Evolutionary conservation across 2,888 invertebrate species (phyloP).

Genomic region (Drosophila hamatofila): DNA sequence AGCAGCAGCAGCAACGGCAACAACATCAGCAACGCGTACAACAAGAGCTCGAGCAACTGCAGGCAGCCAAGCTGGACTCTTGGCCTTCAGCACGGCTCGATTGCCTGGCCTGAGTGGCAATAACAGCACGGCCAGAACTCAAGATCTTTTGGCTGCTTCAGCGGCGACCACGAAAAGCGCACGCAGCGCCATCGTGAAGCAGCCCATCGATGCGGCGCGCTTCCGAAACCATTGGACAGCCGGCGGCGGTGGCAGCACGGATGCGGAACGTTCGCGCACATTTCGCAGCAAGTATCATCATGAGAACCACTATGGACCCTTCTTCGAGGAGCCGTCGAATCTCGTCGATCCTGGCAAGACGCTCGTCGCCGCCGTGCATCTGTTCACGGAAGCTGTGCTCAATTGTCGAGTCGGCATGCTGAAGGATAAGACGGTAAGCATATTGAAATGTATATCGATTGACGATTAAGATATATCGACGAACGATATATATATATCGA

Average conservation of each 20-base stretch:
- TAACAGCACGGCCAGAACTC: slow-evolving; percentile 45
- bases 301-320: slow-evolving; percentile 90
- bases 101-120: slow-evolving; percentile 3
- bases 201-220: slow-evolving; percentile 71
- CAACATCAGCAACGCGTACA: neutral
- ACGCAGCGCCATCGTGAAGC: slow-evolving; percentile 59
- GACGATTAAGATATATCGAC: no score
- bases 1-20: neutral
- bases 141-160: slow-evolving; percentile 17
- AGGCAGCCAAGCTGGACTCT: neutral
- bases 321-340: slow-evolving; percentile 88
- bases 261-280: slow-evolving; percentile 75
- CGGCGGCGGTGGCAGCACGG: slow-evolving; percentile 57
- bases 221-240: slow-evolving; percentile 74
- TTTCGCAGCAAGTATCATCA: slow-evolving; percentile 87
- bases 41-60: neutral
- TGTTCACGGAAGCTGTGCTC: slow-evolving; percentile 88
- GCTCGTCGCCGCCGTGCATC: slow-evolving; percentile 87
- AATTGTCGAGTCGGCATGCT: slow-evolving; percentile 90
- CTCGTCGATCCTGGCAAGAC: slow-evolving; percentile 86
- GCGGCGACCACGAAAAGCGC: slow-evolving; percentile 54
- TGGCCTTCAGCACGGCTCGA: slow-evolving; percentile 31
- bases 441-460: neutral
- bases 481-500: no score
- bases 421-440: slow-evolving; percentile 88